These are phyloP conservation scores for Aplysina aerophoba DNA, from an alignment of 37 sponge, comb jelly and placozoan species.

Conservation along the genomic window DNA sequence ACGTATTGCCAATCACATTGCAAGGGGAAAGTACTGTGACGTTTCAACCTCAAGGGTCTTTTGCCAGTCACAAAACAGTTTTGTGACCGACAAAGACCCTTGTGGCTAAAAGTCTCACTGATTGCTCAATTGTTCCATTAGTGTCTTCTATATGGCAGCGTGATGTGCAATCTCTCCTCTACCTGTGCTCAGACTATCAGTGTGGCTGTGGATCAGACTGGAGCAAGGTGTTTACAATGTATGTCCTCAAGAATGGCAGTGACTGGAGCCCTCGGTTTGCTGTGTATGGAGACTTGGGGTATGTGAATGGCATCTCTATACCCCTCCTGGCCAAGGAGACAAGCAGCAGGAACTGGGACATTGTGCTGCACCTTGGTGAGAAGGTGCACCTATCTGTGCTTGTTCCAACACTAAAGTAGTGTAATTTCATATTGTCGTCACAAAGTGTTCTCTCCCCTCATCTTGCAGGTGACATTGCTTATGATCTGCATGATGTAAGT, in stretches of 20 bases:
- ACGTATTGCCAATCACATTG: no score
- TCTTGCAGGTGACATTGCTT: slow-evolving; percentile 44
- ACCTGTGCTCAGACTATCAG: not conserved
- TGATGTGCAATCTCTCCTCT: not conserved
- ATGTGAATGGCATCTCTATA: not conserved
- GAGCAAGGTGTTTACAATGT: slow-evolving; percentile 38
- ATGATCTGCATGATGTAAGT: slow-evolving; percentile 30
- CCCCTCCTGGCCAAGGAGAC: slow-evolving; percentile 21
- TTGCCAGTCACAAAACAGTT: no score
- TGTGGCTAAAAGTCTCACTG: no score
- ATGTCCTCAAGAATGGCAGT: slow-evolving; percentile 18
- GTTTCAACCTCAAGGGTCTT: no score
- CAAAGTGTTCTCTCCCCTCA: not conserved
- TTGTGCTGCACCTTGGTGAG: slow-evolving; percentile 20
- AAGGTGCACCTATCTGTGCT: not conserved
- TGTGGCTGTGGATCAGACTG: slow-evolving; percentile 22
- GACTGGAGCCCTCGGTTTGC: slow-evolving; percentile 42
- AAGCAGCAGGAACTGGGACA: slow-evolving; percentile 6
- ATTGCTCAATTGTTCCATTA: not conserved
- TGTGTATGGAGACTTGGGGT: slow-evolving; percentile 48
- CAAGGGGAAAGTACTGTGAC: no score
- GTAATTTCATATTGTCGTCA: not conserved
- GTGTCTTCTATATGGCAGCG: not conserved
- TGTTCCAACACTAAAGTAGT: not conserved
- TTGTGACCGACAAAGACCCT: no score